Conservation (phyloP, 2,797 vertebrate genomes). For the Acrossocheilus fasciatus region DNA sequence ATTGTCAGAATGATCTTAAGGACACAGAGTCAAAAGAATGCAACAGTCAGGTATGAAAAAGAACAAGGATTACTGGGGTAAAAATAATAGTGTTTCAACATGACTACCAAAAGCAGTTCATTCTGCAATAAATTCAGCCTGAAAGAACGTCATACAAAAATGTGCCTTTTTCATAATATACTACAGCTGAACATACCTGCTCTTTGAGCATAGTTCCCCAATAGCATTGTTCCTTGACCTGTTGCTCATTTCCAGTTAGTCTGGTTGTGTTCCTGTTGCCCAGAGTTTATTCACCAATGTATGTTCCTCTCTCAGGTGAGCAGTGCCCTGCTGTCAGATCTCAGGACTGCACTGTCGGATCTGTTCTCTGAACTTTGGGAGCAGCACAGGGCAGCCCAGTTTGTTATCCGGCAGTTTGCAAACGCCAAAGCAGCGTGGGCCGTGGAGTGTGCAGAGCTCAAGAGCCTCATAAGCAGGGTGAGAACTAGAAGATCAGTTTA, state of each 20-base stretch:
- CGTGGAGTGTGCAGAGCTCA: constrained; percentile 54
- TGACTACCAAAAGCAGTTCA: not conserved
- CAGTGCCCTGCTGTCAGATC: constrained; percentile 78
- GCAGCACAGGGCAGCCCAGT: constrained; percentile 77
- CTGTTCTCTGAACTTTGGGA: constrained; percentile 83
- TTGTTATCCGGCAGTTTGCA: constrained; percentile 75
- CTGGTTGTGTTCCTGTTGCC: not conserved
- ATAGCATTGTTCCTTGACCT: not conserved
- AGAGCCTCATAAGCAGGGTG: constrained; percentile 48
- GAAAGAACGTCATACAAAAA: not conserved
- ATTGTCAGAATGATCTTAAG: constrained; percentile 84
- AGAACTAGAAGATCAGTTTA: constrained; percentile 20
- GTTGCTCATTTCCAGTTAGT: not conserved
- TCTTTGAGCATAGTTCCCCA: not conserved
- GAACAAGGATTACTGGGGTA: not conserved
- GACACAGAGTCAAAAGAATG: constrained; percentile 80
- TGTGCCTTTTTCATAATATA: not conserved
- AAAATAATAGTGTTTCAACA: not conserved
- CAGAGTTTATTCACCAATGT: not conserved
- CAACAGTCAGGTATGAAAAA: constrained; percentile 55
- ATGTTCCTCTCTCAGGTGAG: constrained; percentile 66
- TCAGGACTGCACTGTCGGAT: constrained; percentile 83
- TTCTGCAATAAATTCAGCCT: not conserved
- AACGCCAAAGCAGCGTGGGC: constrained; percentile 56
- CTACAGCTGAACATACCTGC: not conserved